These are phyloP conservation scores for Gambusia holbrooki DNA, from an alignment of 2,113 vertebrate genomes.

Conservation along the genomic window DNA sequence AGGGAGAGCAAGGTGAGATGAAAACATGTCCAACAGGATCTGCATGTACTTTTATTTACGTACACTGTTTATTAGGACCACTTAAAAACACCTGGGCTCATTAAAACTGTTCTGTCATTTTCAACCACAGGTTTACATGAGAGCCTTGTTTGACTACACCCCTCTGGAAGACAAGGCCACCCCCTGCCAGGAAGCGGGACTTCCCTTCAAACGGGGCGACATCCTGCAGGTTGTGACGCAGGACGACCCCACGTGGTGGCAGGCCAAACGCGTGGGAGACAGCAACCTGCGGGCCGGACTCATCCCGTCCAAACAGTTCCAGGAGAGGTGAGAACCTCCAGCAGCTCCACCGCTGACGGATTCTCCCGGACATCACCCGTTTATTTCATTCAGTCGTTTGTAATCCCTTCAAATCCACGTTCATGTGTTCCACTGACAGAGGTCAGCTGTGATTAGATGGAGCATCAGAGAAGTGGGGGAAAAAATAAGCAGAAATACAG, in stretches of 20 bases:
- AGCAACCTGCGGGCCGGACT: slow-evolving; percentile 93
- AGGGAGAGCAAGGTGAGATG: slow-evolving; percentile 90
- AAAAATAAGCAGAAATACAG: slow-evolving; percentile 21
- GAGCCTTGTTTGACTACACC: slow-evolving; percentile 91
- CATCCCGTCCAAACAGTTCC: slow-evolving; percentile 93
- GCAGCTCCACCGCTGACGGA: background rate
- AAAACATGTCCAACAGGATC: background rate
- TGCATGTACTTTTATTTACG: background rate
- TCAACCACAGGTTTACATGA: slow-evolving; percentile 87
- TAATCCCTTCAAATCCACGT: slow-evolving; percentile 59
- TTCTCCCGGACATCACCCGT: background rate
- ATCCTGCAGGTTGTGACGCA: slow-evolving; percentile 95
- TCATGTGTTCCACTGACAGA: slow-evolving; percentile 48
- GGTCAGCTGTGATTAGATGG: slow-evolving; percentile 61
- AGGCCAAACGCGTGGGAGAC: slow-evolving; percentile 92
- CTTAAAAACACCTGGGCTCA: background rate
- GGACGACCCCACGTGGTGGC: slow-evolving; percentile 95
- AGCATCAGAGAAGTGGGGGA: slow-evolving; percentile 15
- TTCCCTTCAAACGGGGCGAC: slow-evolving; percentile 90
- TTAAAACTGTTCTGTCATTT: background rate
- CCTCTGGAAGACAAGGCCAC: slow-evolving; percentile 93
- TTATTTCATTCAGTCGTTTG: slow-evolving; percentile 30
- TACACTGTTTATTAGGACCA: background rate
- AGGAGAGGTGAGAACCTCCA: slow-evolving; percentile 86
- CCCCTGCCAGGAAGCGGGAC: slow-evolving; percentile 94